Evolutionary conservation across 2,797 vertebrate species (phyloP).

Genomic region (Momotus momota): DNA sequence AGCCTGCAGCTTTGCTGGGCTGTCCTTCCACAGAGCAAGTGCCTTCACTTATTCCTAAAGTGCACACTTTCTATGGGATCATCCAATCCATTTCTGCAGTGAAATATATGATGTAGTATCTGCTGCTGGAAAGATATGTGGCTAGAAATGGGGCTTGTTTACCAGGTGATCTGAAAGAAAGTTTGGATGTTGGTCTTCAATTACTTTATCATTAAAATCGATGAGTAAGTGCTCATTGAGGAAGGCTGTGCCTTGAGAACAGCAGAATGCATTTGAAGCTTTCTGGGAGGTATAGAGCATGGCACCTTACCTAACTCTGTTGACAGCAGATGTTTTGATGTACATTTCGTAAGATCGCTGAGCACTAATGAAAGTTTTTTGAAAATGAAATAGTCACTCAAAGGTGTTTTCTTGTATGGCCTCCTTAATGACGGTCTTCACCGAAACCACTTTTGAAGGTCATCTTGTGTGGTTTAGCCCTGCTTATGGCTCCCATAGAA

Average conservation of each 20-base stretch:
- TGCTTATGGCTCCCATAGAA: not conserved
- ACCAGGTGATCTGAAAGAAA: not conserved
- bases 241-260: not conserved
- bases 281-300: not conserved
- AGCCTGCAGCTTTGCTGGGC: not conserved
- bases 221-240: not conserved
- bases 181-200: not conserved
- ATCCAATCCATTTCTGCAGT: not conserved
- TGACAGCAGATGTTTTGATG: not conserved
- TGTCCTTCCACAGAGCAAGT: not conserved
- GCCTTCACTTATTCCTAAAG: not conserved
- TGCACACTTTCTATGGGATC: accelerated
- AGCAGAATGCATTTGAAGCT: not conserved
- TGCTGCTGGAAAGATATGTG: not conserved
- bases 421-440: not conserved
- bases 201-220: not conserved
- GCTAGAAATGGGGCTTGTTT: not conserved
- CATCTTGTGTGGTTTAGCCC: not conserved
- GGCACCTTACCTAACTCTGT: not conserved
- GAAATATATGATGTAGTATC: not conserved
- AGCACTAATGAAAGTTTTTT: not conserved
- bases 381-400: not conserved
- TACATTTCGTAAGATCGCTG: not conserved
- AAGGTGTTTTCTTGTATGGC: not conserved
- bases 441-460: not conserved